Evolutionary conservation across 2,888 invertebrate species (phyloP).

Genomic region (Drosophila limbata): DNA sequence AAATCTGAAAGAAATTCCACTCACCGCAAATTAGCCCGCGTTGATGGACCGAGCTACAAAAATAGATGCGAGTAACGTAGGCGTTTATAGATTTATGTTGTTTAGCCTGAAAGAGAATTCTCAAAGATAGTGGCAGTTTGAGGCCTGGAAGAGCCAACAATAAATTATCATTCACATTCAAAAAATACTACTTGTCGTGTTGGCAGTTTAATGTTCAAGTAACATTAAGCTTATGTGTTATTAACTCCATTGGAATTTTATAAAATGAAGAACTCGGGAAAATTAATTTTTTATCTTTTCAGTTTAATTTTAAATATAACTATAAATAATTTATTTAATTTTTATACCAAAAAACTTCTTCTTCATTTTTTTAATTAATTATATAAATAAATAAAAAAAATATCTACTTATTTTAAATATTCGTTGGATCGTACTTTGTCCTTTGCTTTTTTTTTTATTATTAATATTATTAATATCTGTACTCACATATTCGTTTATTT

Average conservation of each 20-base stretch:
- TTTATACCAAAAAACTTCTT: too few relatives aligned
- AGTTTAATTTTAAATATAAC: too few relatives aligned
- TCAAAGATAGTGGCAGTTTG: conserved; percentile 16
- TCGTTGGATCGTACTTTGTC: background rate
- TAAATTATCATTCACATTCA: conserved; percentile 48
- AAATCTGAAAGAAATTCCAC: conserved; percentile 56
- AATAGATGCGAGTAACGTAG: conserved; percentile 44
- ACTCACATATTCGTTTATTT: background rate
- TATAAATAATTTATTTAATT: too few relatives aligned
- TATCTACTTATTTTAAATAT: background rate
- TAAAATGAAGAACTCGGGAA: background rate
- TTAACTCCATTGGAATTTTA: background rate
- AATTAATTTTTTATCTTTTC: too few relatives aligned
- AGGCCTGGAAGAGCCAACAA: conserved; percentile 8
- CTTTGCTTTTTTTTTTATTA: too few relatives aligned
- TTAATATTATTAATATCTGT: background rate
- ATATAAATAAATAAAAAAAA: too few relatives aligned
- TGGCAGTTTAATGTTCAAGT: background rate
- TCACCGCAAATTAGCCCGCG: conserved; percentile 53
- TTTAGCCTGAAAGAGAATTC: conserved; percentile 41
- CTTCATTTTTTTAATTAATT: too few relatives aligned
- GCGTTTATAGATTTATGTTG: conserved; percentile 62
- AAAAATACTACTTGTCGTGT: background rate
- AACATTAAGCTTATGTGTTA: background rate
- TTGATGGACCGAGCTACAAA: conserved; percentile 23